Evolutionary conservation across 2,888 invertebrate species (phyloP).

Genomic region (Hypomecis punctinalis): DNA sequence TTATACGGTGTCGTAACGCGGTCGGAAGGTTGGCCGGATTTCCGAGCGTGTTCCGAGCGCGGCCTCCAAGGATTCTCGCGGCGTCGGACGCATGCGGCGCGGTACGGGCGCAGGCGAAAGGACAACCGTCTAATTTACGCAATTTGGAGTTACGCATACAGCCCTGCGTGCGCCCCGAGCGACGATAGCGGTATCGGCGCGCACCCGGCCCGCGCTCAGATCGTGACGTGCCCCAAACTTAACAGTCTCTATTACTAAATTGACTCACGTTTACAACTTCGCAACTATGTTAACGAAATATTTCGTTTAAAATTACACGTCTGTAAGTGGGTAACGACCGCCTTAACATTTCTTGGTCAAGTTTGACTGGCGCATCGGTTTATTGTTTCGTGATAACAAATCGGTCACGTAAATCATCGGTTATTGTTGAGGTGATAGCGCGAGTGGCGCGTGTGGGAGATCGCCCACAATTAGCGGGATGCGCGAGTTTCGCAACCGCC

Average conservation of each 20-base stretch:
- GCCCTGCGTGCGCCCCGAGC: slow-evolving; percentile 42
- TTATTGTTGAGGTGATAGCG: slow-evolving; percentile 30
- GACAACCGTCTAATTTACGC: slow-evolving; percentile 67
- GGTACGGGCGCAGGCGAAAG: slow-evolving; percentile 60
- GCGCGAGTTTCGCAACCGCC: slow-evolving; percentile 75
- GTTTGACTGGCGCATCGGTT: slow-evolving; percentile 53
- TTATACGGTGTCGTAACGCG: slow-evolving; percentile 83
- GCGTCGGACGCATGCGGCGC: slow-evolving; percentile 66
- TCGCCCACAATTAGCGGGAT: slow-evolving; percentile 80
- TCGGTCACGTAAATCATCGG: slow-evolving; percentile 18
- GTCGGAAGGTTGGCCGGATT: slow-evolving; percentile 85
- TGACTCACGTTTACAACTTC: slow-evolving; percentile 76
- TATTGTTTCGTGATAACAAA: slow-evolving; percentile 9
- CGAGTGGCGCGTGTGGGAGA: slow-evolving; percentile 62
- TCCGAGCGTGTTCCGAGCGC: slow-evolving; percentile 83
- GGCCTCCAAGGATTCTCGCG: slow-evolving; percentile 82
- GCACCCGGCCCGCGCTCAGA: slow-evolving; percentile 49
- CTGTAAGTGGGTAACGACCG: slow-evolving; percentile 57
- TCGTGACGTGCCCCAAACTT: slow-evolving; percentile 64
- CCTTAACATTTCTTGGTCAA: slow-evolving; percentile 69
- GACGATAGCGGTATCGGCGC: slow-evolving; percentile 9
- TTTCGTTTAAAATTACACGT: slow-evolving; percentile 65
- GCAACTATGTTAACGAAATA: slow-evolving; percentile 75
- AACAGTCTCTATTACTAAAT: slow-evolving; percentile 70
- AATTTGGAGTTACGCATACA: slow-evolving; percentile 58